phyloP scores from a whole-genome alignment of 2,113 vertebrate genomes.

The Chionodraco myersi region DNA sequence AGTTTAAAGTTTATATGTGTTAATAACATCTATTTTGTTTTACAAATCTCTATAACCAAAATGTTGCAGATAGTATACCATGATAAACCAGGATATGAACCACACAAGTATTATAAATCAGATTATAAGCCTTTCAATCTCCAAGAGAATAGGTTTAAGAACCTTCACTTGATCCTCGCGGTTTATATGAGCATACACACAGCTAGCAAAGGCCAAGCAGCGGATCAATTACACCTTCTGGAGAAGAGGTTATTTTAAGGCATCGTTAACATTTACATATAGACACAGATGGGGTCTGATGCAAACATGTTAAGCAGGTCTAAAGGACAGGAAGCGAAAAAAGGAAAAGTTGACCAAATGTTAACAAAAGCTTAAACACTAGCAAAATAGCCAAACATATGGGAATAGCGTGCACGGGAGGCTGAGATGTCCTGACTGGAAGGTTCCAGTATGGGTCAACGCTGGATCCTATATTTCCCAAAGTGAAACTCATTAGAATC shows the following conservation, averaged over 20 bases:
- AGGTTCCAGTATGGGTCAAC: too few species aligned
- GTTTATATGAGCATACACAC: neutral
- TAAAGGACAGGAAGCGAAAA: neutral
- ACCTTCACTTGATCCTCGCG: neutral
- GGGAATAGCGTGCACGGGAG: too few species aligned
- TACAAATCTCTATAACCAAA: neutral
- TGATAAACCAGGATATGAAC: too few species aligned
- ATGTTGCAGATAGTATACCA: too few species aligned
- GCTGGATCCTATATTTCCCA: too few species aligned
- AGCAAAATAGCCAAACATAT: neutral
- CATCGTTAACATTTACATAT: conserved; percentile 1
- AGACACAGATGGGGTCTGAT: neutral
- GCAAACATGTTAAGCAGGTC: neutral
- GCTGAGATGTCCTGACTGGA: too few species aligned
- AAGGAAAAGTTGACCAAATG: neutral
- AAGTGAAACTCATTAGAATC: neutral
- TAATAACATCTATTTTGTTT: neutral
- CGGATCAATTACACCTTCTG: conserved; percentile 41
- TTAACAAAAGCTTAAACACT: neutral
- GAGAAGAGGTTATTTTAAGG: conserved; percentile 40
- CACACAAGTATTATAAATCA: neutral
- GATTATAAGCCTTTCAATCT: neutral
- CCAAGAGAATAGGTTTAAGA: neutral
- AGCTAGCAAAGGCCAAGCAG: conserved; percentile 18
- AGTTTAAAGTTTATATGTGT: too few species aligned